Base-by-base conservation (phyloP, 2,113 vertebrate genomes). In the Cyprinus carpio region DNA sequence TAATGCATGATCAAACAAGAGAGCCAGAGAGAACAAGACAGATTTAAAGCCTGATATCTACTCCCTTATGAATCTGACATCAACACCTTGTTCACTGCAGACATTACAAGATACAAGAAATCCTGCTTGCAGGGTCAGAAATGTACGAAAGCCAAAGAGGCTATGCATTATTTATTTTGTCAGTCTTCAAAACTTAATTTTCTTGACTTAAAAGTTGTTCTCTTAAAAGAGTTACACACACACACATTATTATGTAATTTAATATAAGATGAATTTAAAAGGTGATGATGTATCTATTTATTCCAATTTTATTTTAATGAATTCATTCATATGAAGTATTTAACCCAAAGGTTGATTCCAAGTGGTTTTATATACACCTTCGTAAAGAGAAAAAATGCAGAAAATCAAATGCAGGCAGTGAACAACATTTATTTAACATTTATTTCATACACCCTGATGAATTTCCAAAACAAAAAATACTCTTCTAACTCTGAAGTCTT, bases 11-110 rank as follows among this genome's bases (percentile, higher is more conserved):
- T 37, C 46, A 49, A 49, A 49, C 20, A 20, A 69, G 7, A 84
- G 18, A 62, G 65, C 23, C 62, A 78, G 51, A 37, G 16, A 83
- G 54, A 81, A 16, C 15, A 37, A 74, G 43, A 83, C 37, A 65
- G 37, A 87, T 65, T 54, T 7, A 69, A 67, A 65, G 23, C 25
- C 49, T 64, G 65, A 85, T 27, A 72, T 77, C 11, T 46, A 23
- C 23, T 79, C 56, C 34, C 6, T 9, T 65, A 65, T 81, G 37
- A 46, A 65, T 49, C 23, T 64, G 15, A 23, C 3, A 20, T 78
- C 31, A 62, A 58, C 23, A 40, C 23, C 34, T 74, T 74, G 40
- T 74, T 49, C 23, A 27, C n/a, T 12, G 15, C 64, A 67, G 64
- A 18, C 64, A 18, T 31, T 69, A 69, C 40, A 75, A 9, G 46